A percentile compares a stretch with the other conserved stretches of the same genome.
phyloP scores from a whole-genome alignment of 2,113 vertebrate genomes.

The Channa argus region DNA sequence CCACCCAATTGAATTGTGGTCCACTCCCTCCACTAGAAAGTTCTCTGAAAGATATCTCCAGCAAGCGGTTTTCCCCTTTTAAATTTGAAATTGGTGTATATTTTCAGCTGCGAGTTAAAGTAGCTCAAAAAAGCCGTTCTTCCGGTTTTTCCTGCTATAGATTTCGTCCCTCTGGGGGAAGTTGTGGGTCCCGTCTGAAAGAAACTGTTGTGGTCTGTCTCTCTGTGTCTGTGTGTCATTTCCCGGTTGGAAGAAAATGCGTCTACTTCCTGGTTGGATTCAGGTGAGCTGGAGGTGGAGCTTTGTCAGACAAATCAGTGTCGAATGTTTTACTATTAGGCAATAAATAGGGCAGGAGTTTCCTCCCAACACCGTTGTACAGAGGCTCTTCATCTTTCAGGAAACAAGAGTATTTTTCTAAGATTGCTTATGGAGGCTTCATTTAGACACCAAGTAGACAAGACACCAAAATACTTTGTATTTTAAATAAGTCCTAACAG shows the following conservation, averaged over 20 bases:
- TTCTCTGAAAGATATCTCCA: not conserved
- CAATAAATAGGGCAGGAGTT: not conserved
- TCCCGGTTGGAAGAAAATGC: not conserved
- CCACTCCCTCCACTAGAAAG: not conserved
- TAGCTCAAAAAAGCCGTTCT: not conserved
- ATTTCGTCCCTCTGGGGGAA: not conserved
- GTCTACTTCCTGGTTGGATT: constrained; percentile 4
- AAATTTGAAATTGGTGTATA: too few relatives aligned
- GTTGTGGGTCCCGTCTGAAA: not conserved
- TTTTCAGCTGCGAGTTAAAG: too few relatives aligned
- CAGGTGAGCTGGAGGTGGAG: constrained; percentile 26
- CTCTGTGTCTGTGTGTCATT: not conserved
- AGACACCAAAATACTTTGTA: too few relatives aligned
- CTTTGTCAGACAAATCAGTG: not conserved
- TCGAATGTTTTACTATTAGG: not conserved
- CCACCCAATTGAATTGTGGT: not conserved
- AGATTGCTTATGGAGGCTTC: too few relatives aligned
- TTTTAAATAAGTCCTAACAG: too few relatives aligned
- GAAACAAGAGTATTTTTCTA: too few relatives aligned
- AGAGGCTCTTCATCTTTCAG: too few relatives aligned
- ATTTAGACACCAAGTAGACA: too few relatives aligned
- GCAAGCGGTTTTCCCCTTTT: not conserved
- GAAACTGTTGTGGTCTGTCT: not conserved
- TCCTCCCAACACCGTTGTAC: not conserved
- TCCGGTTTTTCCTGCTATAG: not conserved